Percentiles rank a stretch among this genome's conserved stretches.
These are phyloP conservation scores for Andrena flavipes DNA, from an alignment of 2,888 invertebrate genomes.

Conservation along the genomic window DNA sequence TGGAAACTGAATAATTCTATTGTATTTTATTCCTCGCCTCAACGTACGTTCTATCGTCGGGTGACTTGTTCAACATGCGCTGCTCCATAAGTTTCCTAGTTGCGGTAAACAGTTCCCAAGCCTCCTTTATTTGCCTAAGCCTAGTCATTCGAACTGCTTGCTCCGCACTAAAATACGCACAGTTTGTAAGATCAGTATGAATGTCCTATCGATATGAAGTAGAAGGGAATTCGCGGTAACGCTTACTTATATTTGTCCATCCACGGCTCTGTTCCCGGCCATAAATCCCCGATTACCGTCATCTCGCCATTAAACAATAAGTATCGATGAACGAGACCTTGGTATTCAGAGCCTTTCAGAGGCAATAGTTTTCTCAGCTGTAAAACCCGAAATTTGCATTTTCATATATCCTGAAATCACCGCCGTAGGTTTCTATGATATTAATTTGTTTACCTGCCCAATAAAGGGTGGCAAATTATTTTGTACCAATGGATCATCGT, in stretches of 20 bases:
- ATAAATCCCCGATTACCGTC: constrained; percentile 86
- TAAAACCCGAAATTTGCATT: constrained; percentile 37
- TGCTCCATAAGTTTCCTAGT: constrained; percentile 70
- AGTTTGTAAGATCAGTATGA: constrained; percentile 22
- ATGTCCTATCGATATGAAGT: background rate
- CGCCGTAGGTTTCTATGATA: background rate
- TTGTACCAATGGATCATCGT: constrained; percentile 86
- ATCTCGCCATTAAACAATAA: constrained; percentile 87
- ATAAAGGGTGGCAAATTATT: constrained; percentile 86
- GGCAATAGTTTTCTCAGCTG: constrained; percentile 80
- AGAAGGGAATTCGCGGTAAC: background rate
- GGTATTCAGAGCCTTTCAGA: constrained; percentile 81
- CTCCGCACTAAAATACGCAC: constrained; percentile 74
- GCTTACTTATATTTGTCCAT: constrained; percentile 85
- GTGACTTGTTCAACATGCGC: constrained; percentile 66
- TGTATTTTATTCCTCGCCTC: background rate
- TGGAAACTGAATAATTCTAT: background rate
- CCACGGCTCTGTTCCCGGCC: constrained; percentile 86
- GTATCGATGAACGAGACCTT: constrained; percentile 85
- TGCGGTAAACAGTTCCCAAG: constrained; percentile 76
- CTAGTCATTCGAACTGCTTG: constrained; percentile 77
- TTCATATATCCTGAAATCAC: background rate
- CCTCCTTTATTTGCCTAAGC: constrained; percentile 76
- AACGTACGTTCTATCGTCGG: constrained; percentile 59
- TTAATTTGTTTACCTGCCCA: constrained; percentile 83